Conservation (phyloP, 2,888 invertebrate genomes). For the Horisme vitalbata region DNA sequence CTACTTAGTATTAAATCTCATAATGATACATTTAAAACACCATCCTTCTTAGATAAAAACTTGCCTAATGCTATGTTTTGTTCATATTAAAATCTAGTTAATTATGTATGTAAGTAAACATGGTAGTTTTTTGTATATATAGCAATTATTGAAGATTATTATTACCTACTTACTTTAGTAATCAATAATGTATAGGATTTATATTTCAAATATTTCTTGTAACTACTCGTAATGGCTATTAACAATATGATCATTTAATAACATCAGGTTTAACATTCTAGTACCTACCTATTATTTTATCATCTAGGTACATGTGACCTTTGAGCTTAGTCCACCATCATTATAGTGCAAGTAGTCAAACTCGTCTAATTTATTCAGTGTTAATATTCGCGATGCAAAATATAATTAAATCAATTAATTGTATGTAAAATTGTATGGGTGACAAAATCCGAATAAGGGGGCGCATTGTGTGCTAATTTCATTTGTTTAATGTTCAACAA, state of each 20-base stretch:
- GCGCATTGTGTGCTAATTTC: slow-evolving; percentile 42
- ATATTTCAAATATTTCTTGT: too few species aligned
- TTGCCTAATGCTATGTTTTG: neutral
- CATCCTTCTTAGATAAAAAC: slow-evolving; percentile 3
- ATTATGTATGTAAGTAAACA: slow-evolving; percentile 2
- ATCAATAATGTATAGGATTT: too few species aligned
- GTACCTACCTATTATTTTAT: too few species aligned
- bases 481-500: slow-evolving; percentile 30
- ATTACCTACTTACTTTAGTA: too few species aligned
- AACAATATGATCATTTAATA: too few species aligned
- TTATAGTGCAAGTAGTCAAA: too few species aligned
- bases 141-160: too few species aligned
- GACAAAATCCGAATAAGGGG: slow-evolving; percentile 17
- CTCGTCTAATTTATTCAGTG: neutral
- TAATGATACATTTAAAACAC: neutral
- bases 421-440: slow-evolving; percentile 16
- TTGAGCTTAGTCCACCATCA: too few species aligned
- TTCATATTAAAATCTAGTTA: slow-evolving; percentile 4
- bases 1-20: too few species aligned
- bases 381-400: slow-evolving; percentile 1
- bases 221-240: too few species aligned
- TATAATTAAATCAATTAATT: slow-evolving; percentile 6
- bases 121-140: neutral
- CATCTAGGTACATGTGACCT: too few species aligned
- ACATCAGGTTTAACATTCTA: too few species aligned